phyloP scores from a whole-genome alignment of 2,888 invertebrate genomes.

The Omphaloscelis lunosa region DNA sequence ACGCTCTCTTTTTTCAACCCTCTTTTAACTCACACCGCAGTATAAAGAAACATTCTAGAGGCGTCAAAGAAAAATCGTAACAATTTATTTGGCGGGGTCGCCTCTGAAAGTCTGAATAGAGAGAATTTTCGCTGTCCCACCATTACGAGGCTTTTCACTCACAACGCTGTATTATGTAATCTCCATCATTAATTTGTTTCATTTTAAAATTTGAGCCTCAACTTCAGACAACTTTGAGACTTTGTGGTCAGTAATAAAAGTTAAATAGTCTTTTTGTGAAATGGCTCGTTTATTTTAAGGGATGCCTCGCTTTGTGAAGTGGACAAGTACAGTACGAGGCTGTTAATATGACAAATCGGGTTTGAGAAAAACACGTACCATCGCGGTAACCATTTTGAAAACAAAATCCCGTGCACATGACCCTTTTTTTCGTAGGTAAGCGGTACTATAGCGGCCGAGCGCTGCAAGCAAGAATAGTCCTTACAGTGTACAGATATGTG shows the following conservation, averaged over 20 bases:
- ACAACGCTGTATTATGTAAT: conserved; percentile 75
- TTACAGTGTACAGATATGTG: too few species aligned
- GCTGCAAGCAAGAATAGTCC: too few species aligned
- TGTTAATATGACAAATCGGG: not conserved
- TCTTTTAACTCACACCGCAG: conserved; percentile 64
- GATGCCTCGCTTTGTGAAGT: conserved; percentile 1
- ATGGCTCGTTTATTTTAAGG: conserved; percentile 42
- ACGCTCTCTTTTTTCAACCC: conserved; percentile 18
- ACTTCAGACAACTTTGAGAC: conserved; percentile 60
- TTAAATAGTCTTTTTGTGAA: conserved; percentile 40
- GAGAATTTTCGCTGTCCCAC: conserved; percentile 80
- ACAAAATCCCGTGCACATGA: too few species aligned
- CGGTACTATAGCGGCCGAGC: too few species aligned
- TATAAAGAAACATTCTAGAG: conserved; percentile 81
- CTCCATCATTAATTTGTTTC: conserved; percentile 75
- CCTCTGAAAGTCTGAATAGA: conserved; percentile 79
- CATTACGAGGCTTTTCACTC: conserved; percentile 77
- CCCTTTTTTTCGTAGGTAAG: too few species aligned
- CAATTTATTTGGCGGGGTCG: conserved; percentile 85
- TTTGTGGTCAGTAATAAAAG: conserved; percentile 60
- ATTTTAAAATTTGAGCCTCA: conserved; percentile 66
- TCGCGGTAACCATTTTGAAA: too few species aligned
- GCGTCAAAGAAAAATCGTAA: conserved; percentile 88
- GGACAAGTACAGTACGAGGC: not conserved
- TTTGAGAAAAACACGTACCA: not conserved